Base-by-base conservation (phyloP, 2,888 invertebrate genomes). In the Limenitis camilla region DNA sequence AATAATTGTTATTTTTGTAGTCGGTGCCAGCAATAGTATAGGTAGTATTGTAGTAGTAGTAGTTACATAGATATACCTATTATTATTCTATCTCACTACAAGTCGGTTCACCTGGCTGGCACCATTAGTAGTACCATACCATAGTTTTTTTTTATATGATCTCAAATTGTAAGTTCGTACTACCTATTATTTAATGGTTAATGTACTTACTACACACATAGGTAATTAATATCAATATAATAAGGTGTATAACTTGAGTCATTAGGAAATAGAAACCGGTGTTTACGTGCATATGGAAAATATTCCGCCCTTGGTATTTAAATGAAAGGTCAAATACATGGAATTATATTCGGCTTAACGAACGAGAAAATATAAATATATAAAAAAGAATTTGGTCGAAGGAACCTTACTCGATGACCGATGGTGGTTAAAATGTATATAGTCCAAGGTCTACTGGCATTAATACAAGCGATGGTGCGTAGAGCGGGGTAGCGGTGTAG, bases 381-480 rank as follows among this genome's bases (percentile, higher is more conserved):
- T 33, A 10, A 43, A 35, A 40, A 45, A 51, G 40, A 33, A 45
- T 51, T 40, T 40, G 40, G 45, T 49, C 40, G 40, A 46, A 48
- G 44, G 32, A 49, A 49, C 45, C 29, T 40, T 53, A 50, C 48
- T 56, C 53, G 50, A 50, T 53, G 47, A 53, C 49, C 42, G 44
- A 55, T 54, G 56, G 56, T 59, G 69, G 69, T 75, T 74, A 53
- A 56, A 50, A 49, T 53, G 47, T 56, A 79, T 79, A 72, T 83
- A 75, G 84, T 62, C 74, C 85, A 82, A 85, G 84, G 84, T 75
- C 74, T 19, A n/a, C n/a, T n/a, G n/a, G n/a, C 64, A 78, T 81
- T 75, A 75, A 78, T 82, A 81, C 78, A 78, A 78, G 77, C 78
- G 76, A 82, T 80, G 81, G 81, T 77, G 76, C 72, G 75, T 76